A percentile compares a stretch with the other conserved stretches of the same genome.
Conservation (phyloP, 92 coral and sea anemone genomes). For the Zoanthus gigantus region DNA sequence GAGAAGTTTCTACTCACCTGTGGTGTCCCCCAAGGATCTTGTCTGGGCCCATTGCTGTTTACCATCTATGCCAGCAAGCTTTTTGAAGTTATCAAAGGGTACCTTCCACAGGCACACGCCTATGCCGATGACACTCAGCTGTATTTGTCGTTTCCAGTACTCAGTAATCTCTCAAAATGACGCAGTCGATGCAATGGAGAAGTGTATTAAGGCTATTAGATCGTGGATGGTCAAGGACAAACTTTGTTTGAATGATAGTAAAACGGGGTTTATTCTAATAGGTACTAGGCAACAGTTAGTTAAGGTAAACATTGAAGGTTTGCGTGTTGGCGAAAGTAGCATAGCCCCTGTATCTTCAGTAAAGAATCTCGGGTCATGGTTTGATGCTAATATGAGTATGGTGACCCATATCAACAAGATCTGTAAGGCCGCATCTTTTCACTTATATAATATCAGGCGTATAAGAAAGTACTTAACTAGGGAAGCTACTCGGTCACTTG, state of each 20-base stretch:
- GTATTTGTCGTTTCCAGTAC: constrained; percentile 26
- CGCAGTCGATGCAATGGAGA: constrained; percentile 28
- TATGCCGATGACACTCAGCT: constrained; percentile 49
- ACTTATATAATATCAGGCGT: no score
- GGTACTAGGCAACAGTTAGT: constrained; percentile 11
- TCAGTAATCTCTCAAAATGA: constrained; percentile 19
- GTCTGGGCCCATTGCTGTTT: constrained; percentile 47
- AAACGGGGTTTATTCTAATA: not conserved
- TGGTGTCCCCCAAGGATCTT: constrained; percentile 58
- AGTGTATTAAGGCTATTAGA: constrained; percentile 16
- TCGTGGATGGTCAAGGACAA: constrained; percentile 22
- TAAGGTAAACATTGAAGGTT: not conserved
- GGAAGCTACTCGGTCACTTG: no score
- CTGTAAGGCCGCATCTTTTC: not conserved
- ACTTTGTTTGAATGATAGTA: not conserved
- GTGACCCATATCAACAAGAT: constrained; percentile 23
- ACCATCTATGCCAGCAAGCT: constrained; percentile 50
- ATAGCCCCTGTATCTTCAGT: not conserved
- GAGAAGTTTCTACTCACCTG: constrained; percentile 17
- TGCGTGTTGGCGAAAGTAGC: not conserved
- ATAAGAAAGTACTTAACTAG: no score
- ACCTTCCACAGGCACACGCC: constrained; percentile 53
- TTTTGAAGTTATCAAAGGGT: constrained; percentile 40
- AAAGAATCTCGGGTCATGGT: constrained; percentile 18
- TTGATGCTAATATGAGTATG: constrained; percentile 19